phyloP scores from a whole-genome alignment of 2,113 vertebrate species.

The Sisor rabdophorus region DNA sequence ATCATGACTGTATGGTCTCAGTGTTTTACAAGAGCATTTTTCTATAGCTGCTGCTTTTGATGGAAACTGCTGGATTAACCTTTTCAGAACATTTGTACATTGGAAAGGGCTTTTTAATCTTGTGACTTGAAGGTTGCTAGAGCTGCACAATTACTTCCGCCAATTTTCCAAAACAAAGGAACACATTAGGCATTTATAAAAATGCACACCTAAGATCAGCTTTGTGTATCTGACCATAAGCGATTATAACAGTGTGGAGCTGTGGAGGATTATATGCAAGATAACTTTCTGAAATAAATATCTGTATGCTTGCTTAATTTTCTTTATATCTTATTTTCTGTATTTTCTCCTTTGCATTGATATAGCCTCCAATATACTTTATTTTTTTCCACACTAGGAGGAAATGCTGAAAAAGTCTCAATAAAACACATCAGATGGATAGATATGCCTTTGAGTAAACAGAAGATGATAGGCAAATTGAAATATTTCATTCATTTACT shows the following conservation, averaged over 20 bases:
- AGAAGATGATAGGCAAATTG: slow-evolving; percentile 36
- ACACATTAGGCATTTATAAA: not conserved
- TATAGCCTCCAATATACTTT: slow-evolving; percentile 16
- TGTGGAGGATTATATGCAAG: slow-evolving; percentile 5
- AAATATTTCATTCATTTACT: too few species aligned
- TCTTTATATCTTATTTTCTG: not conserved
- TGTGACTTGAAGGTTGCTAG: not conserved
- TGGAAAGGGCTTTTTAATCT: too few species aligned
- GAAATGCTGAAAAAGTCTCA: not conserved
- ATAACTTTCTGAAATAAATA: not conserved
- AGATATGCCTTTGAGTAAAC: slow-evolving; percentile 22
- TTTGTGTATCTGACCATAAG: not conserved
- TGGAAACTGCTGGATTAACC: not conserved
- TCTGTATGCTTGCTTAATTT: not conserved
- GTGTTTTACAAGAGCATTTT: not conserved
- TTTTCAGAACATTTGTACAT: too few species aligned
- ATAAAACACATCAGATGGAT: not conserved
- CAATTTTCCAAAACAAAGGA: not conserved
- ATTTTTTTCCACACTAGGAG: too few species aligned
- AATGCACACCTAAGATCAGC: not conserved
- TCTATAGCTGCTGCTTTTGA: not conserved
- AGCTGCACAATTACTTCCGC: not conserved
- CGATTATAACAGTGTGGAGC: not conserved
- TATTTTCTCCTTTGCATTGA: slow-evolving; percentile 28
- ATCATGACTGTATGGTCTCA: not conserved